Conservation (phyloP, 1,140 invertebrate species). For the Zaprionus ghesquierei region DNA sequence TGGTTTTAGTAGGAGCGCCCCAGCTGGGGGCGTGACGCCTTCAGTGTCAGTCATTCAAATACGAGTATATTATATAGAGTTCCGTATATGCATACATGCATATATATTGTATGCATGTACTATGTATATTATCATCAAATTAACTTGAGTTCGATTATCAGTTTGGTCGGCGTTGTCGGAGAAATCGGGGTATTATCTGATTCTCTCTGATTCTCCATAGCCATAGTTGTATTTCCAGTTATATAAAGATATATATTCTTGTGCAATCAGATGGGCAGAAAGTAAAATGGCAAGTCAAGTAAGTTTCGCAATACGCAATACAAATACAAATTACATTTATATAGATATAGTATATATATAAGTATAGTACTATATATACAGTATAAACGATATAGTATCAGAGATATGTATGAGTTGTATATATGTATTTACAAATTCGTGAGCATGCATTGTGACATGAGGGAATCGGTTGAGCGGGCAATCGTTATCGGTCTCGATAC, state of each 20-base stretch:
- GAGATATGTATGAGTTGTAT: neutral
- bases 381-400: neutral
- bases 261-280: slow-evolving; percentile 82
- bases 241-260: slow-evolving; percentile 31
- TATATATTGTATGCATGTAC: slow-evolving; percentile 11
- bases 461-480: neutral
- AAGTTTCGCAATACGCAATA: slow-evolving; percentile 22
- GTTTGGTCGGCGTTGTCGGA: neutral
- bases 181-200: slow-evolving; percentile 13
- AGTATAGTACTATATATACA: neutral
- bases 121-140: slow-evolving; percentile 35
- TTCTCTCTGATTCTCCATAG: slow-evolving; percentile 18
- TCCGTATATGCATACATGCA: slow-evolving; percentile 23
- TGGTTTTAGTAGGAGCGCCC: slow-evolving; percentile 34
- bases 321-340: slow-evolving; percentile 48
- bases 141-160: slow-evolving; percentile 12
- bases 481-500: slow-evolving; percentile 6
- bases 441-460: slow-evolving; percentile 25
- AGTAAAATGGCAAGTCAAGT: slow-evolving; percentile 81
- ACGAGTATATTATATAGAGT: slow-evolving; percentile 44
- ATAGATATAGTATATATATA: slow-evolving; percentile 11
- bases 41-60: slow-evolving; percentile 82
- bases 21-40: slow-evolving; percentile 56
- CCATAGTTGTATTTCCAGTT: slow-evolving; percentile 56
- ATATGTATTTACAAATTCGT: slow-evolving; percentile 24